phyloP scores from a whole-genome alignment of 2,888 invertebrate genomes.

The Nymphalis c-album region DNA sequence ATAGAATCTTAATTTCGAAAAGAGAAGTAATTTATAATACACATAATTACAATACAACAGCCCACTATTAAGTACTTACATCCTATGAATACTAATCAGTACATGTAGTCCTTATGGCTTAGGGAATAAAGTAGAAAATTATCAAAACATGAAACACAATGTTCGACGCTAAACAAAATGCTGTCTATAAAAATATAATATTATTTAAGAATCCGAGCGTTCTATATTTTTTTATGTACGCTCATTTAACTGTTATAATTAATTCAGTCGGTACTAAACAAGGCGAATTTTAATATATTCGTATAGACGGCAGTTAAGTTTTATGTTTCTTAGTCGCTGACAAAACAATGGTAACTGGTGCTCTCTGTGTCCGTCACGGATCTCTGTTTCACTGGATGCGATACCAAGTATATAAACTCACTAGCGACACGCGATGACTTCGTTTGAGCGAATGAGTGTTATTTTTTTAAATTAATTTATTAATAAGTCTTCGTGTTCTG shows the following conservation, averaged over 20 bases:
- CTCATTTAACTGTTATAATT: constrained; percentile 75
- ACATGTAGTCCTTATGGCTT: neutral
- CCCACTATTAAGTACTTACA: constrained; percentile 34
- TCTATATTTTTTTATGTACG: constrained; percentile 68
- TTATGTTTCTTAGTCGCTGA: constrained; percentile 53
- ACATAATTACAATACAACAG: constrained; percentile 28
- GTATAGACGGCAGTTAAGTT: constrained; percentile 56
- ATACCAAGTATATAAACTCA: neutral
- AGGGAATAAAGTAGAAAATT: constrained; percentile 1
- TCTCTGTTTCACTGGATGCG: constrained; percentile 39
- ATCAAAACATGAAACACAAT: neutral
- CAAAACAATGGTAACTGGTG: constrained; percentile 47
- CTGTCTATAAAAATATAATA: constrained; percentile 41
- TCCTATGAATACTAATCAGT: constrained; percentile 8
- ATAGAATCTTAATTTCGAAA: constrained; percentile 17
- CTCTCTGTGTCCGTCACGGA: constrained; percentile 38
- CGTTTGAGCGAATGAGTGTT: neutral
- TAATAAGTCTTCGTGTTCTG: no score
- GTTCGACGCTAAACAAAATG: constrained; percentile 18
- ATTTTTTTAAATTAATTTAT: neutral
- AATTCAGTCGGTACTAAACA: constrained; percentile 69
- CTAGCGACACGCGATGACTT: neutral
- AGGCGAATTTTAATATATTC: constrained; percentile 63
- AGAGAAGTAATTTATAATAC: constrained; percentile 30
- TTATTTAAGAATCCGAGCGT: constrained; percentile 57